These are phyloP conservation scores for Muntiacus muntjak DNA, from an alignment of 2,113 vertebrate species.

Conservation along the genomic window DNA sequence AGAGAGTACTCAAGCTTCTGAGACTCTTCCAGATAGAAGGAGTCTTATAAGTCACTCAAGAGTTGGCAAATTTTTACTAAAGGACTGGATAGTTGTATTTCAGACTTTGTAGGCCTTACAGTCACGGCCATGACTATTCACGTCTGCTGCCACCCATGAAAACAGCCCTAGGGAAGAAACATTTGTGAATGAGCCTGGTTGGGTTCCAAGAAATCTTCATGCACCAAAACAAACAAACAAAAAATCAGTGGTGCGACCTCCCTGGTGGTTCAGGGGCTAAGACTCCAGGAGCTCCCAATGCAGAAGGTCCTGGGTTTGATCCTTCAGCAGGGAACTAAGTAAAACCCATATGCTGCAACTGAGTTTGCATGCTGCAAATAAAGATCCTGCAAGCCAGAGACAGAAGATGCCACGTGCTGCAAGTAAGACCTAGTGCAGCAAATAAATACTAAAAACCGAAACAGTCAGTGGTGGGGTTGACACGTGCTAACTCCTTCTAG, in stretches of 20 bases:
- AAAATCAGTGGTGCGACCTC: background rate
- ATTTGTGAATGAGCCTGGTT: background rate
- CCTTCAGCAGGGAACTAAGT: background rate
- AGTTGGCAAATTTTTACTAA: background rate
- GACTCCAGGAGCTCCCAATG: background rate
- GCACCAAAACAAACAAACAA: background rate
- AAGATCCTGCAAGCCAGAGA: background rate
- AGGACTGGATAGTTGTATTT: background rate
- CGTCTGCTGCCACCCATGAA: background rate
- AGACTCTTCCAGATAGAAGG: background rate
- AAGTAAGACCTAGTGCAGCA: background rate
- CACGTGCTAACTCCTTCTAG: background rate
- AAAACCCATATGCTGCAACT: background rate
- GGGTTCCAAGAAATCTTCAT: background rate
- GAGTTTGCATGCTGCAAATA: background rate
- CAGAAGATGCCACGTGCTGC: background rate
- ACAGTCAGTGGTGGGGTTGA: background rate
- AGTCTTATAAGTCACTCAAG: background rate
- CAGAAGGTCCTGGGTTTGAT: background rate
- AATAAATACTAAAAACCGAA: background rate
- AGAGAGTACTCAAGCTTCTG: background rate
- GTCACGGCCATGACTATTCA: background rate
- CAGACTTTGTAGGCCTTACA: background rate
- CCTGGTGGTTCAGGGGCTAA: background rate
- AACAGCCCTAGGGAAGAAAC: background rate